Evolutionary conservation across 2,797 vertebrate species (phyloP), one percentile per base, ranked within the genome.

Genomic region (Astyanax mexicanus): DNA sequence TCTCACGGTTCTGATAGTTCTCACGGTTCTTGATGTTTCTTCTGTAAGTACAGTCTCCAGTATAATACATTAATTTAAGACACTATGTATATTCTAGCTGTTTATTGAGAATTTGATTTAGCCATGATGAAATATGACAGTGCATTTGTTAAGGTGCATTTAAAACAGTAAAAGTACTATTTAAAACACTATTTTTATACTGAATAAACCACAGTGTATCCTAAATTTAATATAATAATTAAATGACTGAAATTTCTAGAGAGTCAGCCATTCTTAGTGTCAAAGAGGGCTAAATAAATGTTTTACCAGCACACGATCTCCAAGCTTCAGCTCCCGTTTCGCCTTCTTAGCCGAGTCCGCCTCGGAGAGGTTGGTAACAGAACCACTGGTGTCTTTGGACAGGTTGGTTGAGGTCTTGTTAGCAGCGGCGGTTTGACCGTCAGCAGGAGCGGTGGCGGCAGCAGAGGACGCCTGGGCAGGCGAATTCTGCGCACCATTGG

Each of bases 311-410:
- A 99, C 97, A 6, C 97, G 85, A 75, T 99, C 96, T 42, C 95
- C 94, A 0, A 97, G 90, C 88, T 95, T 95, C 83, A 99, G 93
- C 83, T 98, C 98, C 69, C 95, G 88, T 80, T 94, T 95, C 49
- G 89, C 94, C 85, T 97, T 99, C 91, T 98, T 97, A 7, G 93
- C 64, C 0, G 98, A 99, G 17, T 98, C 97, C 0, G 96, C 90
- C 88, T 99, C 98, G 0, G 98, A 99, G 2, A 99, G 92, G 84
- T 99, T 99, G 1, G 97, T 97, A 77, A 96, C 84, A 0, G 97
- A 98, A 81, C 96, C 96, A 4, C 95, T 98, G 78, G 94, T 86
- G 0, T 93, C 92, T 83, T 91, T 92, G 8, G 93, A 93, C 12
- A 97, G 93, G 77, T 92, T 96, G 0, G 90, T 80, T 0, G 90